Evolutionary conservation across 2,797 vertebrate species (phyloP).

Genomic region (Tamandua tetradactyla): DNA sequence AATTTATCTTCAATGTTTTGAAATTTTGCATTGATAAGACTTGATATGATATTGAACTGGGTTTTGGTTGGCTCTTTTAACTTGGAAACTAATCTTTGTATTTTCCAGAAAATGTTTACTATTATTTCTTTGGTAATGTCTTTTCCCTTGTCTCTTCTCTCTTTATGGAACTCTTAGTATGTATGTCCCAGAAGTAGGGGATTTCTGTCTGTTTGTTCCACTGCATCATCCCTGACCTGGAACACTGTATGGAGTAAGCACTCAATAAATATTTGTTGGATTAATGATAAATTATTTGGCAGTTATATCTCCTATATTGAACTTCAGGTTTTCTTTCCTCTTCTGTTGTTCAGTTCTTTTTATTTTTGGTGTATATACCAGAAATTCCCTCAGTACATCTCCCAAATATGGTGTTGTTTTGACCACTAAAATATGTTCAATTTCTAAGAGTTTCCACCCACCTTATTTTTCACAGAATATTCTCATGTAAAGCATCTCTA

Average conservation of each 20-base stretch:
- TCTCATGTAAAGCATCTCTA: neutral
- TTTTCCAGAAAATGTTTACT: neutral
- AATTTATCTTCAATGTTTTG: no score
- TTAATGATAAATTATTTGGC: neutral
- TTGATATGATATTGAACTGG: neutral
- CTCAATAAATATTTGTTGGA: neutral
- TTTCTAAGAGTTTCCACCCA: conserved; percentile 2
- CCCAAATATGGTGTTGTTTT: neutral
- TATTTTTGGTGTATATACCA: neutral
- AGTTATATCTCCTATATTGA: neutral
- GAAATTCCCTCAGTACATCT: neutral
- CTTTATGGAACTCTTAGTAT: conserved; percentile 14
- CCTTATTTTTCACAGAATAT: neutral
- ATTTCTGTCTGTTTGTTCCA: neutral
- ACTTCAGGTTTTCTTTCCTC: neutral
- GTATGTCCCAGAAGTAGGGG: neutral
- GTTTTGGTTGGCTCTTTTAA: neutral
- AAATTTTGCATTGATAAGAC: neutral
- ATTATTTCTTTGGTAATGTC: neutral
- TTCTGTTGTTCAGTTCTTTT: neutral
- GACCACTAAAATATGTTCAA: neutral
- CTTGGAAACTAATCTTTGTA: neutral
- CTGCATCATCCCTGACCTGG: neutral
- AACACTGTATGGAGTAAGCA: neutral
- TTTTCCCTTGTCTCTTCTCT: neutral